A percentile compares a stretch with the other conserved stretches of the same genome.
Conservation (phyloP, 2,113 vertebrate species). For the Zosterops lateralis region DNA sequence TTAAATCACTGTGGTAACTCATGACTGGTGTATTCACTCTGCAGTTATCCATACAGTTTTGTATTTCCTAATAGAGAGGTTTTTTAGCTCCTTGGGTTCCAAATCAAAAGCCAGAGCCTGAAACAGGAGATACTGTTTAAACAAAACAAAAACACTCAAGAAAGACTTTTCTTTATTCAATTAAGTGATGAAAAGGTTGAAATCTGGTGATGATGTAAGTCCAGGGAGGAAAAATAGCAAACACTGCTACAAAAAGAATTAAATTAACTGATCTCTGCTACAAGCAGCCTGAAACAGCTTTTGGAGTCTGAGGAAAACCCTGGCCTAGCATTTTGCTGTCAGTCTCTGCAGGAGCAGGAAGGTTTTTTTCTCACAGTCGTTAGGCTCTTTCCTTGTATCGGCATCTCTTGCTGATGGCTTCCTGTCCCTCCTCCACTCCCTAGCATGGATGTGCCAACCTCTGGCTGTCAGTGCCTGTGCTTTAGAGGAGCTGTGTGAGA, state of each 20-base stretch:
- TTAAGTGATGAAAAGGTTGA: not conserved
- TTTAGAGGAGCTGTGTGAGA: not conserved
- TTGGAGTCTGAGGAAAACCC: not conserved
- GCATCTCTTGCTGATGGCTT: not conserved
- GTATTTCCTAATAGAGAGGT: not conserved
- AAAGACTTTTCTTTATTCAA: not conserved
- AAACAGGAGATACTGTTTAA: not conserved
- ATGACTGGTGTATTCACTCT: not conserved
- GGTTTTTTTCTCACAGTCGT: not conserved
- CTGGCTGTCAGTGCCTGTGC: not conserved
- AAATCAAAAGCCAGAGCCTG: not conserved
- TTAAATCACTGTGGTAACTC: not conserved
- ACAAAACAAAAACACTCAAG: not conserved
- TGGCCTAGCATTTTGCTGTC: not conserved
- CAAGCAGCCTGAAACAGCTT: not conserved
- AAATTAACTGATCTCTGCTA: not conserved
- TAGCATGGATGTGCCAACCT: not conserved
- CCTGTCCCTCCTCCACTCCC: not conserved
- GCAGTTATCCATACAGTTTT: not conserved
- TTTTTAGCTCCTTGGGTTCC: not conserved
- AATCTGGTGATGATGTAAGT: not conserved
- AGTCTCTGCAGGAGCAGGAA: not conserved
- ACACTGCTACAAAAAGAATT: not conserved
- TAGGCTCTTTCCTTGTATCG: not conserved
- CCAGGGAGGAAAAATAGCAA: not conserved